Evolutionary conservation across 2,797 vertebrate genomes (phyloP).

Genomic region (Hypotaenidia okinawae): DNA sequence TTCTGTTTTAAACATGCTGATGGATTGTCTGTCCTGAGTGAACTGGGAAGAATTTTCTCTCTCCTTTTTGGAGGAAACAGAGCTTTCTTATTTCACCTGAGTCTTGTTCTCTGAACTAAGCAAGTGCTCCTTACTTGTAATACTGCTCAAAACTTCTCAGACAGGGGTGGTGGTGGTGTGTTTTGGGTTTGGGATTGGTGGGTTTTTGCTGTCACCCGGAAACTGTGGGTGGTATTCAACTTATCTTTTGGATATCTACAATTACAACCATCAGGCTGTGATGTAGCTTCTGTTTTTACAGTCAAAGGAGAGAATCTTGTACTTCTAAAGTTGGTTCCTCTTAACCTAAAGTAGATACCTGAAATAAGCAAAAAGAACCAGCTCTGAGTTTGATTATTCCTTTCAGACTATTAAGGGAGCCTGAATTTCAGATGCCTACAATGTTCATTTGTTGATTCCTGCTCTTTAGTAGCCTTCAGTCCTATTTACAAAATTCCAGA

Average conservation of each 20-base stretch:
- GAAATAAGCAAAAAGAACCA: neutral
- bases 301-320: neutral
- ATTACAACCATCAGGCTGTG: neutral
- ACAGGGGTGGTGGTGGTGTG: neutral
- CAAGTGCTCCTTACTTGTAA: neutral
- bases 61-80: neutral
- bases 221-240: neutral
- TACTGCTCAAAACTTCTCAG: neutral
- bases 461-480: neutral
- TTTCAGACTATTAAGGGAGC: neutral
- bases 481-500: neutral
- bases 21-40: neutral
- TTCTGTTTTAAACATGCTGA: accelerated
- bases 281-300: neutral
- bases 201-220: neutral
- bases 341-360: neutral
- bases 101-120: neutral
- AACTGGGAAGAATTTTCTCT: neutral
- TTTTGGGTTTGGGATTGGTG: neutral
- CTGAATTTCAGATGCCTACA: neutral
- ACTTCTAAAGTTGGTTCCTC: neutral
- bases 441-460: neutral
- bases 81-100: neutral
- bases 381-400: neutral
- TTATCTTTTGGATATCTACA: neutral